Evolutionary conservation across 1,140 invertebrate genomes (phyloP).

Genomic region (Drosophila azteca): DNA sequence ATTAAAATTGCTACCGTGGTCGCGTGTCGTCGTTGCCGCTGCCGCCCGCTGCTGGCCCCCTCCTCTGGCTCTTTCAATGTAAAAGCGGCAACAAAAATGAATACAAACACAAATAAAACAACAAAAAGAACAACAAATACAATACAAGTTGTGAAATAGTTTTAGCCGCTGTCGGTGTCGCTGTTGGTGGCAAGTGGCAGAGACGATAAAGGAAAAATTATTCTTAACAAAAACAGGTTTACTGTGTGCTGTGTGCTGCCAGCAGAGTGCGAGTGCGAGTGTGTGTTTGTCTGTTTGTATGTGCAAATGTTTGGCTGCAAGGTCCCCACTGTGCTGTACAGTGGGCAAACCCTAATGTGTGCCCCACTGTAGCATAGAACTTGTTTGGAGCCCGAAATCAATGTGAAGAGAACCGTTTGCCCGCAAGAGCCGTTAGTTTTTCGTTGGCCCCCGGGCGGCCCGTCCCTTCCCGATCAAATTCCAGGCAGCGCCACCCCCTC

Average conservation of each 20-base stretch:
- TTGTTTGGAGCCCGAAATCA: slow-evolving; percentile 53
- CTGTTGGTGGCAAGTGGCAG: slow-evolving; percentile 28
- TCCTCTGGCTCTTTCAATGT: too few species aligned
- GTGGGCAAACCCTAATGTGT: slow-evolving; percentile 22
- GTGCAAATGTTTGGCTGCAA: slow-evolving; percentile 25
- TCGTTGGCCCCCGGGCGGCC: background rate
- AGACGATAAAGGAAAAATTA: slow-evolving; percentile 39
- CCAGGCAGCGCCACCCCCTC: slow-evolving; percentile 32
- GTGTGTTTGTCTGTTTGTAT: background rate
- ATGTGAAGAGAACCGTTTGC: slow-evolving; percentile 51
- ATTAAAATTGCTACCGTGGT: too few species aligned
- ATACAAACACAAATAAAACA: slow-evolving; percentile 20
- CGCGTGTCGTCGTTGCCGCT: too few species aligned
- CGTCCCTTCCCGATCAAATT: background rate
- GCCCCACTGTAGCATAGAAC: slow-evolving; percentile 40
- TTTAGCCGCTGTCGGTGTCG: background rate
- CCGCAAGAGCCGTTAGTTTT: slow-evolving; percentile 50
- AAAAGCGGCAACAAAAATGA: slow-evolving; percentile 15
- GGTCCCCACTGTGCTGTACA: slow-evolving; percentile 23
- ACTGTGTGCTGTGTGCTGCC: slow-evolving; percentile 1
- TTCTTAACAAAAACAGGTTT: slow-evolving; percentile 54
- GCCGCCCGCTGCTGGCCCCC: too few species aligned
- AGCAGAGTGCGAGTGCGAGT: background rate
- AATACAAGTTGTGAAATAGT: slow-evolving; percentile 54
- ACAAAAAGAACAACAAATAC: slow-evolving; percentile 19